Evolutionary conservation across 2,888 invertebrate genomes (phyloP), one percentile per base, ranked within the genome.

Genomic region (Lasioglossum zephyrum): DNA sequence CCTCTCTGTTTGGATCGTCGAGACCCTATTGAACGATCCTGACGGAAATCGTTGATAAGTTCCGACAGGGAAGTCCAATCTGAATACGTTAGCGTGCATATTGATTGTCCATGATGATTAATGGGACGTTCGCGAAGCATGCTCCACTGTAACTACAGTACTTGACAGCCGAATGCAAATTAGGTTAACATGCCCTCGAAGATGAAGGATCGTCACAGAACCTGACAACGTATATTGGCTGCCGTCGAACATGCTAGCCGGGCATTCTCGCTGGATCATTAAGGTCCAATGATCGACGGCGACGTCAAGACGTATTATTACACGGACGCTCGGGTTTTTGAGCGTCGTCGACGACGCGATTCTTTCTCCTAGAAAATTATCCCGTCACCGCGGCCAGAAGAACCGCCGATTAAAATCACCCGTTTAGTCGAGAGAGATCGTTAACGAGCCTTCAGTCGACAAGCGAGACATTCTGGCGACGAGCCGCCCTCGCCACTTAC

Each of bases 81-180:
- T 84, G 86, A 88, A 88, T 85, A 87, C 85, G 77, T 85, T 85
- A 44, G 76, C 74, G 66, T 73, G 66, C 85, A 79, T 85, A 88
- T 91, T 91, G 91, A 92, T 91, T 92, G 90, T 90, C 86, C 81
- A 83, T 79, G 87, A 82, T 90, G 93, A 92, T 91, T 91, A 90
- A 92, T 92, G 87, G 89, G 86, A 86, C 84, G 83, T 84, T 86
- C 87, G 75, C 70, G 41, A 77, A 86, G 84, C 84, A 77, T 78
- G 79, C 86, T 89, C 79, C 77, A 85, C 63, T 87, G 89, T 90
- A 90, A 90, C 91, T 84, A 85, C 80, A 90, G 86, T 77, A 82
- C 92, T 89, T 84, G 91, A 86, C 89, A 84, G 79, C 79, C 84
- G 79, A 87, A 87, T 73, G 91, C 83, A 91, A 91, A 91, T 91